phyloP scores from a whole-genome alignment of 2,797 vertebrate genomes.

The Enteromius argenteus region DNA sequence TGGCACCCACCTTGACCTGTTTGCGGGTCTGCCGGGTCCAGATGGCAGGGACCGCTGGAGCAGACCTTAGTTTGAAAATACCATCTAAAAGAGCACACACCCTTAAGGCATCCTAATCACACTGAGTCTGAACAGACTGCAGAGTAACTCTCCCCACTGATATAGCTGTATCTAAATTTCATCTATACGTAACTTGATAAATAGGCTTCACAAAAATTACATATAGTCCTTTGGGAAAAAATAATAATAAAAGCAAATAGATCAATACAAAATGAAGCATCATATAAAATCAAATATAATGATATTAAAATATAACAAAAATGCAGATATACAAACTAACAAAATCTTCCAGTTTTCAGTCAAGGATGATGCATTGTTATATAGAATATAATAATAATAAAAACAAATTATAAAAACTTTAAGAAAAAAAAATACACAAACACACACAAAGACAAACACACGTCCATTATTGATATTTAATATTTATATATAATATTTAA shows the following conservation, averaged over 20 bases:
- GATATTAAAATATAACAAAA: neutral
- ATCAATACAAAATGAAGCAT: neutral
- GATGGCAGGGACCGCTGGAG: conserved; percentile 55
- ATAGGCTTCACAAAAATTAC: neutral
- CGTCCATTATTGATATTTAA: no score
- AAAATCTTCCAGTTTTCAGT: neutral
- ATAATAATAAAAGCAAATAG: neutral
- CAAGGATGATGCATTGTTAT: neutral
- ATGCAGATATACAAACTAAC: neutral
- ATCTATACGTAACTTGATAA: neutral
- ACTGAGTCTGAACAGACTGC: conserved; percentile 11
- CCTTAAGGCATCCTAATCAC: conserved; percentile 41
- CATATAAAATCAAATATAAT: neutral
- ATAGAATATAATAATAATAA: no score
- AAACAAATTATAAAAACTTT: no score
- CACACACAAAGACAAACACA: no score
- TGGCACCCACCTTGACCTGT: conserved; percentile 75
- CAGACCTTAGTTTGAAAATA: conserved; percentile 49
- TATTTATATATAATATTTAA: no score
- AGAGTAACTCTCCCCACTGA: neutral
- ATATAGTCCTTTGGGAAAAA: neutral
- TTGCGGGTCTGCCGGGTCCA: conserved; percentile 69
- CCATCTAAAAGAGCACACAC: conserved; percentile 20
- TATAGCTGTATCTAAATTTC: neutral
- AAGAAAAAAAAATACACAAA: no score